Evolutionary conservation across 2,888 invertebrate genomes (phyloP).

Genomic region (Leucophenga montana): DNA sequence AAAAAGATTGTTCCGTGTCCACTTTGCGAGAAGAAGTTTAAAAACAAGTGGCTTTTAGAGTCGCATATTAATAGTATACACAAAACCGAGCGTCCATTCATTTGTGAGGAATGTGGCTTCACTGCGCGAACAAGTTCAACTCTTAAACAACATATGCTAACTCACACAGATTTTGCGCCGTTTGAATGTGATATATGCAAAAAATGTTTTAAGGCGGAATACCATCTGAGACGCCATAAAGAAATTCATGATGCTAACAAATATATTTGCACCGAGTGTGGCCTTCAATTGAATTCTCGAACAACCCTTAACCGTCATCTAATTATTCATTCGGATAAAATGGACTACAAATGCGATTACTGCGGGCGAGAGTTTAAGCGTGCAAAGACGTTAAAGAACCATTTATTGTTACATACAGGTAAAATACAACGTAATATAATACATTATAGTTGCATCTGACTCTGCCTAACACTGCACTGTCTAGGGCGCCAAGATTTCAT

Average conservation of each 20-base stretch:
- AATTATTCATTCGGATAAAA: slow-evolving; percentile 69
- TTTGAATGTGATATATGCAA: slow-evolving; percentile 73
- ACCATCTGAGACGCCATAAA: slow-evolving; percentile 65
- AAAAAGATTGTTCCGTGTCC: slow-evolving; percentile 34
- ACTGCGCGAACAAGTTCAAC: slow-evolving; percentile 73
- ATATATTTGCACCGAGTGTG: slow-evolving; percentile 68
- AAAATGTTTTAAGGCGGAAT: slow-evolving; percentile 70
- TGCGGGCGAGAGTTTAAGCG: slow-evolving; percentile 71
- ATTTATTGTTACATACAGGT: slow-evolving; percentile 72
- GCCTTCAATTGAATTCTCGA: slow-evolving; percentile 68
- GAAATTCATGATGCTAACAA: slow-evolving; percentile 70
- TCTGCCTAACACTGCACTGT: too few relatives aligned
- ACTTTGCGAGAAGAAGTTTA: slow-evolving; percentile 64
- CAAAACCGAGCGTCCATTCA: slow-evolving; percentile 72
- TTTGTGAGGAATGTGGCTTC: slow-evolving; percentile 74
- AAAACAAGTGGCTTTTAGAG: slow-evolving; percentile 55
- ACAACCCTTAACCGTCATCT: slow-evolving; percentile 68
- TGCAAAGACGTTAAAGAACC: slow-evolving; percentile 72
- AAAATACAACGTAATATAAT: too few relatives aligned
- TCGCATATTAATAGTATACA: slow-evolving; percentile 67
- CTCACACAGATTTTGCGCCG: slow-evolving; percentile 74
- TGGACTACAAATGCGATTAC: slow-evolving; percentile 70
- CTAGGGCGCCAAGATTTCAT: too few relatives aligned
- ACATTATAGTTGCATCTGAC: too few relatives aligned
- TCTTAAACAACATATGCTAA: slow-evolving; percentile 74